These are phyloP conservation scores for Rhinophrynus dorsalis DNA, from an alignment of 2,797 vertebrate species.

Conservation along the genomic window DNA sequence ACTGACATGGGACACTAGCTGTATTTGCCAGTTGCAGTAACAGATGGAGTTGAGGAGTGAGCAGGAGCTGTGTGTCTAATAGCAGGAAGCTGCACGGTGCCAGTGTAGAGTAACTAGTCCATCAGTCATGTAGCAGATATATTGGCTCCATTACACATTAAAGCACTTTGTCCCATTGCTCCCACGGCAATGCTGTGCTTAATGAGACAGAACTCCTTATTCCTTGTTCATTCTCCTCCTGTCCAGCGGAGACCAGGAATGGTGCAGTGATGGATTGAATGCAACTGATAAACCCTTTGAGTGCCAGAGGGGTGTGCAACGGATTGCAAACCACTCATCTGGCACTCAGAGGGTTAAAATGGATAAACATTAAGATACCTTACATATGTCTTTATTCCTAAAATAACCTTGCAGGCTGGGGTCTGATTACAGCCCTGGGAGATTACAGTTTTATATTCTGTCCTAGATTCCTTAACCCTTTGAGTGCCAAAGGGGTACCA, in stretches of 20 bases:
- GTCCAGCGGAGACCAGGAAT: neutral
- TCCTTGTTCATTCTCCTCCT: neutral
- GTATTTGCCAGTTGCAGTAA: conserved; percentile 2
- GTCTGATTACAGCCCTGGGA: no score
- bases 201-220: neutral
- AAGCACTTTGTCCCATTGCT: neutral
- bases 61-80: neutral
- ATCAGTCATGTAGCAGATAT: conserved; percentile 5
- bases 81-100: neutral
- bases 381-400: no score
- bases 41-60: neutral
- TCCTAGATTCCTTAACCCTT: no score
- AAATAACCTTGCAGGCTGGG: no score
- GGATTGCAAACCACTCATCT: no score
- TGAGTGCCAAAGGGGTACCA: no score
- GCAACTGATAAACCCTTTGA: no score
- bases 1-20: no score
- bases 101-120: neutral
- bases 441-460: no score
- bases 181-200: neutral
- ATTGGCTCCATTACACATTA: conserved; percentile 2
- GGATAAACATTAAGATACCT: no score
- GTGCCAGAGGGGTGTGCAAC: no score
- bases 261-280: neutral
- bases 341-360: no score